Evolutionary conservation across 2,797 vertebrate species (phyloP).

Genomic region (Gobio occitaniae): DNA sequence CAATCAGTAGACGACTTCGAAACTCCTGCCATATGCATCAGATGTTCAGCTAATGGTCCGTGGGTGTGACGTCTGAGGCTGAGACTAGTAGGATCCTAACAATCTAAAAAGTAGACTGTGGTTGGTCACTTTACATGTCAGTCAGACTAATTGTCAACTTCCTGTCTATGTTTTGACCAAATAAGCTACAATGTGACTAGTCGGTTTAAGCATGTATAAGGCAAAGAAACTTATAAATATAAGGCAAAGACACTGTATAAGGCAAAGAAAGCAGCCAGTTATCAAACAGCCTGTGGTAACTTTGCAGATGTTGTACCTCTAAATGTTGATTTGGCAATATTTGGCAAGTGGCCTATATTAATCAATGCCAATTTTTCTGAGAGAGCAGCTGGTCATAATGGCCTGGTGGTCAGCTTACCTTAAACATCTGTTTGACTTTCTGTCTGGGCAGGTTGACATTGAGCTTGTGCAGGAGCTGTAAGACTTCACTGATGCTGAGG

Average conservation of each 20-base stretch:
- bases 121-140: background rate
- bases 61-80: too few relatives aligned
- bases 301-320: background rate
- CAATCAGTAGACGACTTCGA: too few relatives aligned
- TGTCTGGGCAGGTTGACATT: conserved; percentile 97
- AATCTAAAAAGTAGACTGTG: background rate
- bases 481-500: conserved; percentile 93
- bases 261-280: background rate
- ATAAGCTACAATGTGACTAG: background rate
- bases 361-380: background rate
- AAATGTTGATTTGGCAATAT: conserved; percentile 2
- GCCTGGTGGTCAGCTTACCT: conserved; percentile 76
- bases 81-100: background rate
- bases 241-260: background rate
- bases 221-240: background rate
- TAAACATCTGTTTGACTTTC: conserved; percentile 98
- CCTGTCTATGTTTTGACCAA: too few relatives aligned
- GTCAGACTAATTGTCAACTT: background rate
- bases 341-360: background rate
- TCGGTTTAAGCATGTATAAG: too few relatives aligned
- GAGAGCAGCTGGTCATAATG: background rate
- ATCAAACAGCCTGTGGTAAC: background rate
- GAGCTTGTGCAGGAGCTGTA: conserved; percentile 96
- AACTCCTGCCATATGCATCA: too few relatives aligned
- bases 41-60: too few relatives aligned